phyloP scores from a whole-genome alignment of 2,888 invertebrate species.

The Drosophila niveifrons region DNA sequence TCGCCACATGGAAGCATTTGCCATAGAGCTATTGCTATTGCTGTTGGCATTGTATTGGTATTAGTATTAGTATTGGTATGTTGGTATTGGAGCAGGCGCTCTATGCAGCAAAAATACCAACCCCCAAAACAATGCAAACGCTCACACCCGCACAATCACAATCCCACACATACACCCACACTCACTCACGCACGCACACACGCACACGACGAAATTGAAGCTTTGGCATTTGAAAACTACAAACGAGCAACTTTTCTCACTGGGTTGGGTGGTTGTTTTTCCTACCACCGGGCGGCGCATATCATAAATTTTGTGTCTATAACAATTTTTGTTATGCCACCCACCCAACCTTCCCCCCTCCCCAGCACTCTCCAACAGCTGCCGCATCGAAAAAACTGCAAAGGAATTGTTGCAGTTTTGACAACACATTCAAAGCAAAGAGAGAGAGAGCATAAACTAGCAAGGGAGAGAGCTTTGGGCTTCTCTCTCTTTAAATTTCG shows the following conservation, averaged over 20 bases:
- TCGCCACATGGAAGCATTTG: conserved; percentile 42
- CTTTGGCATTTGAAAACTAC: conserved; percentile 75
- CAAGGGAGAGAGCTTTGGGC: conserved; percentile 32
- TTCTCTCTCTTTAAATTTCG: conserved; percentile 7
- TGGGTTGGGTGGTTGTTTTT: conserved; percentile 72
- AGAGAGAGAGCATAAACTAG: neutral
- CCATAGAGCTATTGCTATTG: conserved; percentile 26
- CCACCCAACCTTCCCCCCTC: conserved; percentile 8
- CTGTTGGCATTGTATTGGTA: conserved; percentile 44
- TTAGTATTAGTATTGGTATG: conserved; percentile 48
- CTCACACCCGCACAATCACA: conserved; percentile 48
- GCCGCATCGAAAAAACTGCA: conserved; percentile 63
- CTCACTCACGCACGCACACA: conserved; percentile 29
- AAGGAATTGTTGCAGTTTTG: conserved; percentile 76
- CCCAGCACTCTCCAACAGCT: neutral
- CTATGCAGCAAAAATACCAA: conserved; percentile 74
- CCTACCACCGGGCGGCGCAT: conserved; percentile 60
- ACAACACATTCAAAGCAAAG: conserved; percentile 37
- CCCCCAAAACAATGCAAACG: conserved; percentile 75
- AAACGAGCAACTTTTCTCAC: conserved; percentile 43
- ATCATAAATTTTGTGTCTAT: conserved; percentile 79
- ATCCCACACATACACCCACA: neutral
- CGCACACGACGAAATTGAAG: conserved; percentile 35
- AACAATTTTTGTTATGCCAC: conserved; percentile 71
- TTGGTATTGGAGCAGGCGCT: conserved; percentile 70